Percentiles rank a stretch among this genome's conserved stretches.
Evolutionary conservation across 2,797 vertebrate genomes (phyloP).

Genomic region (Lutjanus argentimaculatus): DNA sequence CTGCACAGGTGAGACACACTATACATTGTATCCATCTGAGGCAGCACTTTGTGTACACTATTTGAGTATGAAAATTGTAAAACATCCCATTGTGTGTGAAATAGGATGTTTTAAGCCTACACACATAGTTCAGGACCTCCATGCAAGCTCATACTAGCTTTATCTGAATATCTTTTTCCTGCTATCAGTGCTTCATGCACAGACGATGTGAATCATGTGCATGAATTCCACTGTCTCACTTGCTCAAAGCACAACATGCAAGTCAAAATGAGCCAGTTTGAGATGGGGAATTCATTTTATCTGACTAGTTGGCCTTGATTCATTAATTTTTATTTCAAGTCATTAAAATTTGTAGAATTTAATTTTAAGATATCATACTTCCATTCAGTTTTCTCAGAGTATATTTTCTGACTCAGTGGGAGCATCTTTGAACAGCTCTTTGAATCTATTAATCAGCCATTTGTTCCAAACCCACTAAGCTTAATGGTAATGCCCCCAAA

Average conservation of each 20-base stretch:
- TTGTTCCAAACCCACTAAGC: neutral
- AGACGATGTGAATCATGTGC: too few relatives aligned
- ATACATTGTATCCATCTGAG: neutral
- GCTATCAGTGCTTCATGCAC: neutral
- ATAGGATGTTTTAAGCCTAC: neutral
- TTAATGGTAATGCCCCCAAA: neutral
- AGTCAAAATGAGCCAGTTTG: too few relatives aligned
- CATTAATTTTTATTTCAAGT: neutral
- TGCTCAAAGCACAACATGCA: too few relatives aligned
- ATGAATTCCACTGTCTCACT: neutral
- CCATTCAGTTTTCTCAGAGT: neutral
- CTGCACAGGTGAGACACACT: constrained; percentile 90
- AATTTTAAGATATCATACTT: neutral
- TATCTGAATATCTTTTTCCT: neutral
- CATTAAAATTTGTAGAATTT: neutral
- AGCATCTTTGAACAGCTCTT: neutral
- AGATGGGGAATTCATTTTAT: too few relatives aligned
- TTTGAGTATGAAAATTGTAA: neutral
- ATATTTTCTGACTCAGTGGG: neutral
- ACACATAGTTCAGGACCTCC: neutral
- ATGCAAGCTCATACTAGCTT: neutral
- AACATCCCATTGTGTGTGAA: neutral
- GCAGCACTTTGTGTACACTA: neutral
- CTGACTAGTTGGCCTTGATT: neutral
- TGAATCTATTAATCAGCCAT: neutral